Evolutionary conservation across 2,113 vertebrate genomes (phyloP).

Genomic region (Chaetops frenatus): DNA sequence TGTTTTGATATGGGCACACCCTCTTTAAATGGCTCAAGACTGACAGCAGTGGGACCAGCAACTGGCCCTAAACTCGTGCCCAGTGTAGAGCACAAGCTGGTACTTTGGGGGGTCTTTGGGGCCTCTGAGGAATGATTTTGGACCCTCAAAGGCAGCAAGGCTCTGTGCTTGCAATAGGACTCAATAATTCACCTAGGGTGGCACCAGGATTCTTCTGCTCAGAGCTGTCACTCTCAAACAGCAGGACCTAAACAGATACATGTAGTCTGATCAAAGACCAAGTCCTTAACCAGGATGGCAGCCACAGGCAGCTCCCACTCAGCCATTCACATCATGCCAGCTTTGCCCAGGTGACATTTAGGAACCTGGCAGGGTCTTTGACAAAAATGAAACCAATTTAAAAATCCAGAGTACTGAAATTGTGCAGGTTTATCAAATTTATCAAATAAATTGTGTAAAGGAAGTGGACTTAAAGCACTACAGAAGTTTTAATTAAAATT

Average conservation of each 20-base stretch:
- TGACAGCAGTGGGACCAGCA: neutral
- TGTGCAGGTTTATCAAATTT: neutral
- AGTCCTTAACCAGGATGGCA: neutral
- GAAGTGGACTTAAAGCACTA: neutral
- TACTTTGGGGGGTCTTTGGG: neutral
- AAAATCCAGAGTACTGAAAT: neutral
- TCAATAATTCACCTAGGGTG: neutral
- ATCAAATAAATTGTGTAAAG: neutral
- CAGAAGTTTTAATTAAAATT: conserved; percentile 25
- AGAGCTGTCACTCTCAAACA: neutral
- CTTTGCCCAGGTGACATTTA: neutral
- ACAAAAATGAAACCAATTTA: neutral
- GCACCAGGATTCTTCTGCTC: neutral
- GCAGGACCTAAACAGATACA: accelerated
- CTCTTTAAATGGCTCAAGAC: neutral
- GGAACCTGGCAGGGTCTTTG: neutral
- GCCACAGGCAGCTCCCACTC: neutral
- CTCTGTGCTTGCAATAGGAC: accelerated
- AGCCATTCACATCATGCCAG: neutral
- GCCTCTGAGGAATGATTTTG: neutral
- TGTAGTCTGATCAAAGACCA: neutral
- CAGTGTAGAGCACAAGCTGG: neutral
- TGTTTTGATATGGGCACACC: neutral
- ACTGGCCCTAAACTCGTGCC: neutral
- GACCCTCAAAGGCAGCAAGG: neutral